These are phyloP conservation scores for Exocentrus adspersus DNA, from an alignment of 2,888 invertebrate species.

Conservation along the genomic window DNA sequence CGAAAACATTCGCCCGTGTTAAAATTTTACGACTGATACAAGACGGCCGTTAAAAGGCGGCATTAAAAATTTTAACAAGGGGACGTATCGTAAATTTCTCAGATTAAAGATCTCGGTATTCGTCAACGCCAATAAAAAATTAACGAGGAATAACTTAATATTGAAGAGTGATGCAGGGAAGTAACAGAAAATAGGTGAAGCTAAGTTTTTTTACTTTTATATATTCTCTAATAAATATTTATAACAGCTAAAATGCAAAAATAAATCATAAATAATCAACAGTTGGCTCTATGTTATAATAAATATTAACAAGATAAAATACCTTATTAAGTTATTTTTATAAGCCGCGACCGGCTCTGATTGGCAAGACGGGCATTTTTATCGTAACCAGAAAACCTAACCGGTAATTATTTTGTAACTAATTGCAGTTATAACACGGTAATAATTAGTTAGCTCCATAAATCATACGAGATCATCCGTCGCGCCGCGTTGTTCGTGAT, in stretches of 20 bases:
- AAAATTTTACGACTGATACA: constrained; percentile 12
- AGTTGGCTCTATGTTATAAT: neutral
- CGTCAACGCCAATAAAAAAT: constrained; percentile 5
- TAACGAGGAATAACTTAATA: constrained; percentile 2
- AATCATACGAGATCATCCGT: constrained; percentile 24
- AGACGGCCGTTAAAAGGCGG: neutral
- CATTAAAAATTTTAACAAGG: constrained; percentile 1
- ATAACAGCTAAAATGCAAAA: neutral
- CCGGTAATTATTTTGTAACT: neutral
- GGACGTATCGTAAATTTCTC: neutral
- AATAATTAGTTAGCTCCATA: constrained; percentile 8
- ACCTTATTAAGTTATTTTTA: neutral
- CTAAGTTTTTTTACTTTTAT: too few species aligned
- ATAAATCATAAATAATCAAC: neutral
- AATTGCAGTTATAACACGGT: constrained; percentile 4
- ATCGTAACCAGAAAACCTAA: neutral
- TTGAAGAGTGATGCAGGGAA: neutral
- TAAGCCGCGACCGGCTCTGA: neutral
- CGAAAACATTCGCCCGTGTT: constrained; percentile 12
- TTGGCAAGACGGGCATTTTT: neutral
- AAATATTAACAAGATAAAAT: neutral
- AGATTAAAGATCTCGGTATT: neutral
- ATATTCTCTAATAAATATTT: too few species aligned
- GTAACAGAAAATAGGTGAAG: too few species aligned
- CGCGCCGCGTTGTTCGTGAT: constrained; percentile 17